phyloP scores from a whole-genome alignment of 2,113 vertebrate genomes.

The Chamaea fasciata region DNA sequence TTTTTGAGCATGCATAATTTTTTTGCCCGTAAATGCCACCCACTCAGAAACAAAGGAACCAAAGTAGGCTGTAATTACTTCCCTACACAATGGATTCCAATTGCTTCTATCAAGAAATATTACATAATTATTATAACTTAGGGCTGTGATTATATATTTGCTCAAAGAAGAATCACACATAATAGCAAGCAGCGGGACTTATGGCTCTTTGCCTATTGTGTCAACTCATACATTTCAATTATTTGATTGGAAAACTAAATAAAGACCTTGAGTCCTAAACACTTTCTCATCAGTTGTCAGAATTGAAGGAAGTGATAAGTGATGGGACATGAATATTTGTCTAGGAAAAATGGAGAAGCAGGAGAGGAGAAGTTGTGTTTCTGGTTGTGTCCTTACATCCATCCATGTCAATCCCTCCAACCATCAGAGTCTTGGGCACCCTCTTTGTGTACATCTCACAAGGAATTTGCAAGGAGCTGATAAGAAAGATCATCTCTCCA shows the following conservation, averaged over 20 bases:
- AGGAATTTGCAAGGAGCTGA: neutral
- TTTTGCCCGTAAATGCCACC: slow-evolving; percentile 48
- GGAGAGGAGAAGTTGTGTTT: neutral
- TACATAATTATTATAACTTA: slow-evolving; percentile 66
- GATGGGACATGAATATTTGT: neutral
- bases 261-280: slow-evolving; percentile 14
- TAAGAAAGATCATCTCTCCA: neutral
- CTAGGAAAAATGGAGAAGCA: neutral
- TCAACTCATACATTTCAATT: slow-evolving; percentile 39
- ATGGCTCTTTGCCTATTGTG: slow-evolving; percentile 31
- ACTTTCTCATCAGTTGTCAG: neutral
- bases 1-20: slow-evolving; percentile 23
- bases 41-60: slow-evolving; percentile 48
- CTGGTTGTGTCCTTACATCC: neutral
- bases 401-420: neutral
- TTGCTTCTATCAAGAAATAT: slow-evolving; percentile 65
- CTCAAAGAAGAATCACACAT: slow-evolving; percentile 32
- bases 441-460: neutral
- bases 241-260: slow-evolving; percentile 55
- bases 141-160: slow-evolving; percentile 63
- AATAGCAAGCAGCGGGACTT: slow-evolving; percentile 21
- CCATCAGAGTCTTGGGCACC: neutral
- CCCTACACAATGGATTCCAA: slow-evolving; percentile 50
- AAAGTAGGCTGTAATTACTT: slow-evolving; percentile 59
- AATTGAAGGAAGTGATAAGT: neutral